phyloP scores from a whole-genome alignment of 2,113 vertebrate genomes.

The Symphodus melops region DNA sequence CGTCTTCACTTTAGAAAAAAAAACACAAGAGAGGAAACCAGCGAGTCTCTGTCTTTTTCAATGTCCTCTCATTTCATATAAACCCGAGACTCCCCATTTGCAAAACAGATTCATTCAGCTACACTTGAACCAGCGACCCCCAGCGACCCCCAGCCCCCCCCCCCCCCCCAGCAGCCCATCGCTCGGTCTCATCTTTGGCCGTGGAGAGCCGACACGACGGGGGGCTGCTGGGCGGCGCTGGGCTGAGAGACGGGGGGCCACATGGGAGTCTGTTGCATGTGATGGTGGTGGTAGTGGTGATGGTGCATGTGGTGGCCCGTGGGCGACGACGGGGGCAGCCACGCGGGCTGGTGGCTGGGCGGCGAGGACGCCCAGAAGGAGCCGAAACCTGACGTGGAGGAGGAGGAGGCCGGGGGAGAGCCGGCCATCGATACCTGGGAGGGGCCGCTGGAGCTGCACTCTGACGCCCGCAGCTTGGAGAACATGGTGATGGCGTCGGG shows the following conservation, averaged over 20 bases:
- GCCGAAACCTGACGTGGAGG: conserved; percentile 84
- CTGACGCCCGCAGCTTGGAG: conserved; percentile 92
- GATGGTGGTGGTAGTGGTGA: conserved; percentile 62
- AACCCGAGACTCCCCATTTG: neutral
- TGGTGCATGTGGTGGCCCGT: conserved; percentile 78
- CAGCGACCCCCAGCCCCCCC: neutral
- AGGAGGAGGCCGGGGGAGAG: conserved; percentile 84
- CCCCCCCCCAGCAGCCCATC: neutral
- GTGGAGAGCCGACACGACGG: conserved; percentile 84
- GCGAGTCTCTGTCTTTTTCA: conserved; percentile 32
- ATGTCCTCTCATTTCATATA: conserved; percentile 9
- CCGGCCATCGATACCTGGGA: conserved; percentile 86
- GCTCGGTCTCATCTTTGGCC: conserved; percentile 91
- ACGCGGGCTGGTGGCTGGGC: conserved; percentile 86
- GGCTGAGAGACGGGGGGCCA: conserved; percentile 88
- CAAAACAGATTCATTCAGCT: conserved; percentile 26
- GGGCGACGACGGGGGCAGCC: conserved; percentile 90
- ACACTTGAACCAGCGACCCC: neutral
- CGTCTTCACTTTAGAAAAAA: conserved; percentile 29
- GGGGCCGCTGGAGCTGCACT: conserved; percentile 80
- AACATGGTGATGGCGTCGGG: conserved; percentile 96
- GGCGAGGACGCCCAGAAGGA: conserved; percentile 93
- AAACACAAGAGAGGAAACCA: conserved; percentile 16
- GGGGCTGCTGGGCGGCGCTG: conserved; percentile 82
- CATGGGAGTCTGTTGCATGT: conserved; percentile 85